A percentile compares a stretch with the other conserved stretches of the same genome.
Evolutionary conservation across 2,888 invertebrate genomes (phyloP).

Genomic region (Cordilura impudica): DNA sequence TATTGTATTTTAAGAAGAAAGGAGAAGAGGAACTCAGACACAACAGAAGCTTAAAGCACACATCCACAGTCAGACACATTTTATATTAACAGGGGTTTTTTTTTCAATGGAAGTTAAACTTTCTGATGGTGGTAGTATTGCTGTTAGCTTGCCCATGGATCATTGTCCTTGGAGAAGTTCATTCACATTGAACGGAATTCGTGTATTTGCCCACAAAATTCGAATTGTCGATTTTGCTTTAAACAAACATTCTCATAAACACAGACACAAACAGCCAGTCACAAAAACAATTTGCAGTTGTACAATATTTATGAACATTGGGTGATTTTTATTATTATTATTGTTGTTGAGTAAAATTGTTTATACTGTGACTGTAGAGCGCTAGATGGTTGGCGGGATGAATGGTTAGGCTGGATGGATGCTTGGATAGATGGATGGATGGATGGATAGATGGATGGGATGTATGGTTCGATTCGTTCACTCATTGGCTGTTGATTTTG

Average conservation of each 20-base stretch:
- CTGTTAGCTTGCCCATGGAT: conserved; percentile 66
- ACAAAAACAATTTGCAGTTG: neutral
- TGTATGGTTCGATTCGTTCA: conserved; percentile 8
- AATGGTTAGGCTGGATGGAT: neutral
- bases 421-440: conserved; percentile 1
- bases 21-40: conserved; percentile 25
- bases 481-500: conserved; percentile 4
- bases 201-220: conserved; percentile 66
- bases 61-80: conserved; percentile 12
- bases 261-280: conserved; percentile 44
- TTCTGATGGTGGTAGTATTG: conserved; percentile 24
- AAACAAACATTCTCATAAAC: neutral
- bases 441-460: conserved; percentile 5
- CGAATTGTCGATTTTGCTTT: conserved; percentile 69
- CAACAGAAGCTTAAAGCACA: conserved; percentile 53
- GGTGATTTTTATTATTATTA: neutral
- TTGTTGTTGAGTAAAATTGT: conserved; percentile 11
- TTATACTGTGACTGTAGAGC: conserved; percentile 25
- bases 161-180: conserved; percentile 75
- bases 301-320: neutral
- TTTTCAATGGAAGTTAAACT: conserved; percentile 48
- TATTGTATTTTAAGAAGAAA: too few species aligned
- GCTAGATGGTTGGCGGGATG: conserved; percentile 14
- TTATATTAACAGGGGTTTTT: conserved; percentile 43
- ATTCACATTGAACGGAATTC: conserved; percentile 70